A percentile compares a stretch with the other conserved stretches of the same genome.
phyloP scores from a whole-genome alignment of 2,888 invertebrate genomes.

The Athalia circularis region DNA sequence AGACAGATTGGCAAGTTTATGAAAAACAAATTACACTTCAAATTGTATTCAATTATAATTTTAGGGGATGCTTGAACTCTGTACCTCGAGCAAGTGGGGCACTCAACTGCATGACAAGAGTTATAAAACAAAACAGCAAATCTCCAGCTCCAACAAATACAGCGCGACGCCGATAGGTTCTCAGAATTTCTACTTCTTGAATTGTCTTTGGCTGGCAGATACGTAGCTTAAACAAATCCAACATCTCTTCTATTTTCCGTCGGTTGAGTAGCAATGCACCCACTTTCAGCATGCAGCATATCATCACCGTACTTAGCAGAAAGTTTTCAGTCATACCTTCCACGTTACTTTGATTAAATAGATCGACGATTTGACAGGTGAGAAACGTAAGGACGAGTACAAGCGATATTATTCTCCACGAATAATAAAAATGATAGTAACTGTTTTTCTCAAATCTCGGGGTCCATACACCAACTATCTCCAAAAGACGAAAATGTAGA shows the following conservation, averaged over 20 bases:
- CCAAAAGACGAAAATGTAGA: not conserved
- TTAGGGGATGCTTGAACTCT: not conserved
- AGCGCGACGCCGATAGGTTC: not conserved
- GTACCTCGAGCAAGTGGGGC: not conserved
- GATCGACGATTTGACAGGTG: not conserved
- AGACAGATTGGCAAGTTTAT: not conserved
- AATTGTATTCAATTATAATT: not conserved
- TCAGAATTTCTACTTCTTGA: constrained; percentile 1
- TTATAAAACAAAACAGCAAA: not conserved
- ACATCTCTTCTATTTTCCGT: constrained; percentile 1
- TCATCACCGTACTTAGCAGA: not conserved
- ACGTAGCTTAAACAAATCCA: constrained; percentile 6
- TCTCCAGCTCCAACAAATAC: not conserved
- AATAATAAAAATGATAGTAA: not conserved
- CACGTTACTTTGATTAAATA: not conserved
- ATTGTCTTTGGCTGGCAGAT: not conserved
- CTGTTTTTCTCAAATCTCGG: not conserved
- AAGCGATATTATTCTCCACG: not conserved
- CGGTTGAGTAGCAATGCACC: not conserved
- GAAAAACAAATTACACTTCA: not conserved
- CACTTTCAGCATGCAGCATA: constrained; percentile 11
- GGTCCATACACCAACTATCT: constrained; percentile 3
- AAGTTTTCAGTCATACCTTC: constrained; percentile 13
- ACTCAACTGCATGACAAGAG: not conserved
- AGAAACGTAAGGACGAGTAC: not conserved